A percentile compares a stretch with the other conserved stretches of the same genome.
Evolutionary conservation across 2,797 vertebrate genomes (phyloP).

Genomic region (Artibeus lituratus): DNA sequence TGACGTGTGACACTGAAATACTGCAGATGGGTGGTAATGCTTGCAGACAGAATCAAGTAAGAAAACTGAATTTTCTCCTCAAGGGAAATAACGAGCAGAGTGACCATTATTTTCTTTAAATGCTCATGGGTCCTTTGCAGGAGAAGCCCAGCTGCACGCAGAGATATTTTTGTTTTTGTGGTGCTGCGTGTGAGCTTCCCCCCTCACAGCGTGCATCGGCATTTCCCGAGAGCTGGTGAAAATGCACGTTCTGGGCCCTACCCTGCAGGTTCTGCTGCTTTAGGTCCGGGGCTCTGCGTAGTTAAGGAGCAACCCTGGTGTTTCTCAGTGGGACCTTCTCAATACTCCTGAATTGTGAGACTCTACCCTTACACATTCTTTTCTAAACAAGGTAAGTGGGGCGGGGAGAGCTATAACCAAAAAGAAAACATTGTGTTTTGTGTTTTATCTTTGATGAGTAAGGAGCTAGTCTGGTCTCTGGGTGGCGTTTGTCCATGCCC

Average conservation of each 20-base stretch:
- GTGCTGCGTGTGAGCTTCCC: neutral
- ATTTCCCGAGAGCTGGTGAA: neutral
- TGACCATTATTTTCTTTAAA: neutral
- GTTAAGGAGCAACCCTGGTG: neutral
- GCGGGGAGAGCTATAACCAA: neutral
- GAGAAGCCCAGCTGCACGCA: neutral
- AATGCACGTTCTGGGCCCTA: rapidly evolving
- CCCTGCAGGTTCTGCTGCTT: neutral
- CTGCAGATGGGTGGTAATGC: no score
- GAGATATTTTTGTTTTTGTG: neutral
- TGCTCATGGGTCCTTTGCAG: neutral
- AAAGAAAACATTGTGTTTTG: neutral
- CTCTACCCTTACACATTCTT: neutral
- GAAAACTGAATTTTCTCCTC: neutral
- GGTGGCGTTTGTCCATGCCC: no score
- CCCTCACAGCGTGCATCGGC: neutral
- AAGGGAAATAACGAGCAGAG: neutral
- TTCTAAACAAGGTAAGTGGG: neutral
- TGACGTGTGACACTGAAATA: neutral
- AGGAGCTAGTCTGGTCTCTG: neutral
- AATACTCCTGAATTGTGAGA: neutral
- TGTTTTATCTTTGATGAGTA: neutral
- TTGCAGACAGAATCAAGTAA: neutral
- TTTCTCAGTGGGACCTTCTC: neutral
- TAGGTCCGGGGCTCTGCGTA: neutral